Base-by-base conservation (phyloP, 2,888 invertebrate genomes). In the Chaitophorus viminalis region DNA sequence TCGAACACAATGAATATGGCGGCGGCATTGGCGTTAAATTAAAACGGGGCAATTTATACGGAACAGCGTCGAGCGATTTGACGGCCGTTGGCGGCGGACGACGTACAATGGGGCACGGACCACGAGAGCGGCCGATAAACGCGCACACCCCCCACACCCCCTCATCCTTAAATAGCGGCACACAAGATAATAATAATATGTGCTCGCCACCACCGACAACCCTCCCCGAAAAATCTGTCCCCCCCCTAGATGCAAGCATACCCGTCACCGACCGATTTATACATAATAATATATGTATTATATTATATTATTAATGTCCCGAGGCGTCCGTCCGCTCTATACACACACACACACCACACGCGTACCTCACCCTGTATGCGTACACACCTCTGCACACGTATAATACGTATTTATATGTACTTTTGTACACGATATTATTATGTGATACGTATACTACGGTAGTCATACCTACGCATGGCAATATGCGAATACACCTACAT, bases 151-250 rank as follows among this genome's bases (percentile, higher is more conserved):
- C 4, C 54, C 54, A 11, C 6, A 46, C 31, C 70, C 82, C 0
- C 4, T 36, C 54, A 11, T 17, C 11, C 72, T n/a, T 54, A 78
- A 86, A 78, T 86, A 70, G 68, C 78, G 86, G 70, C 78, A 78
- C 70, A 78, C 78, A 18, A 86, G 78, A 86, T 86, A 86, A 86
- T n/a, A n/a, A n/a, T n/a, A n/a, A n/a, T n/a, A n/a, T 86, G 70
- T 25, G 60, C 25, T 72, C 21, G 18, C 21, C 70, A 31, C n/a
- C 54, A 72, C 18, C 72, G 29, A 36, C 6, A 9, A 25, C 18
- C 36, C 9, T 21, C 0, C 39, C 31, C 36, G 68, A 68, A 68
- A 68, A 29, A 68, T n/a, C 18, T 3, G 60, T 39, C 39, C 46
- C 46, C 46, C 14, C 46, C 14, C 14, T 2, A 1, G 14, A 14